phyloP scores from a whole-genome alignment of 2,888 invertebrate species.

The Heliconius ethilla region DNA sequence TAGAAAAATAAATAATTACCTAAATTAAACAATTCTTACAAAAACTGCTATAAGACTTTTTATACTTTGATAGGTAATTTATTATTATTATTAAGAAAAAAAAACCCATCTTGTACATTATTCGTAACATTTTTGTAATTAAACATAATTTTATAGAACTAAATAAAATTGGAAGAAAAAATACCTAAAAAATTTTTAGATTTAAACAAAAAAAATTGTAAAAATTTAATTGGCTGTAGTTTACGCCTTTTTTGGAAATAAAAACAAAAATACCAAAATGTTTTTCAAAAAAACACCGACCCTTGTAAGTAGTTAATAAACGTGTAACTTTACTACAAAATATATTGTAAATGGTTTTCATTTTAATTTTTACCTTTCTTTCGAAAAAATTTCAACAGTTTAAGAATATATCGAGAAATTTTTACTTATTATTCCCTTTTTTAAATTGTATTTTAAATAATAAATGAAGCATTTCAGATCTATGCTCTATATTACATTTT shows the following conservation, averaged over 20 bases:
- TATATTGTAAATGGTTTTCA: conserved; percentile 50
- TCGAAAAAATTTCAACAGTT: neutral
- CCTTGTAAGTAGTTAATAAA: conserved; percentile 76
- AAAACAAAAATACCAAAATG: conserved; percentile 39
- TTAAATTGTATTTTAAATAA: too few species aligned
- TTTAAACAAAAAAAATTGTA: conserved; percentile 45
- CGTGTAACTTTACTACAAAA: conserved; percentile 74
- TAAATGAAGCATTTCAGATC: too few species aligned
- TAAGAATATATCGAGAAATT: too few species aligned
- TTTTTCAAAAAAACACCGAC: conserved; percentile 61
- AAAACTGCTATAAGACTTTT: neutral
- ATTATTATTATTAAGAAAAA: too few species aligned
- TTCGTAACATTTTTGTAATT: conserved; percentile 44
- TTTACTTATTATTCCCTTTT: too few species aligned
- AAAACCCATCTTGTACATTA: conserved; percentile 22
- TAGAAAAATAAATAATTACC: neutral
- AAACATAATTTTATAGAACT: conserved; percentile 66
- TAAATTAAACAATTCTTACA: neutral
- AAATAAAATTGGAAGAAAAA: conserved; percentile 40
- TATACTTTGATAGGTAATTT: neutral
- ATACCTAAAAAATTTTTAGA: conserved; percentile 43
- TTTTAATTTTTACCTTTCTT: neutral
- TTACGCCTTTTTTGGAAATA: conserved; percentile 55
- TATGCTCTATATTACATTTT: too few species aligned
- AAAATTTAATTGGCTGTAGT: conserved; percentile 68